Evolutionary conservation across 2,113 vertebrate genomes (phyloP).

Genomic region (Taurulus bubalis): DNA sequence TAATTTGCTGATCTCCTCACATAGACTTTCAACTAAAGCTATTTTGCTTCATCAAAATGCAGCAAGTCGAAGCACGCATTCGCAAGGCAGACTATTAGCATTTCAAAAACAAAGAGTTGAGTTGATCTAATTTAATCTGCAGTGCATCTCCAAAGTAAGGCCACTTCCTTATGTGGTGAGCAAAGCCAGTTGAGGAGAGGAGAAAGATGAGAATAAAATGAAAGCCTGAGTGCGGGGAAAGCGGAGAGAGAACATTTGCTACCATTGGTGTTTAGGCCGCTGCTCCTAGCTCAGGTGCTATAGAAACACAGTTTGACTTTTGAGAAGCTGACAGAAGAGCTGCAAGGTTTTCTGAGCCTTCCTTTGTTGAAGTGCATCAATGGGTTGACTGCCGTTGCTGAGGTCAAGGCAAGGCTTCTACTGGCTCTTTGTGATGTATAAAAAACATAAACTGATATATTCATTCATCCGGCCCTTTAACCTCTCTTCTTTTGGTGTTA

Average conservation of each 20-base stretch:
- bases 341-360: conserved; percentile 58
- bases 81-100: conserved; percentile 35
- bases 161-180: conserved; percentile 29
- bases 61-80: conserved; percentile 22
- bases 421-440: conserved; percentile 51
- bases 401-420: conserved; percentile 71
- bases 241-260: conserved; percentile 36
- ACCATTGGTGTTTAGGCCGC: conserved; percentile 12
- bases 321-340: conserved; percentile 61
- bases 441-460: conserved; percentile 52
- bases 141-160: conserved; percentile 40
- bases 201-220: conserved; percentile 20
- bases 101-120: conserved; percentile 58
- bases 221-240: conserved; percentile 23
- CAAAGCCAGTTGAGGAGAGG: conserved; percentile 29
- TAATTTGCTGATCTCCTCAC: conserved; percentile 45
- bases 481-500: conserved; percentile 38
- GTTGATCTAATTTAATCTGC: conserved; percentile 49
- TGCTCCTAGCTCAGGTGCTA: conserved; percentile 34
- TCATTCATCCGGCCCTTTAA: conserved; percentile 47
- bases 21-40: conserved; percentile 18
- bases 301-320: conserved; percentile 63
- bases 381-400: conserved; percentile 60
- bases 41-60: conserved; percentile 34
- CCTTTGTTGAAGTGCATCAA: conserved; percentile 66